These are phyloP conservation scores for Melanostigma gelatinosum DNA, from an alignment of 2,113 vertebrate species.

Conservation along the genomic window DNA sequence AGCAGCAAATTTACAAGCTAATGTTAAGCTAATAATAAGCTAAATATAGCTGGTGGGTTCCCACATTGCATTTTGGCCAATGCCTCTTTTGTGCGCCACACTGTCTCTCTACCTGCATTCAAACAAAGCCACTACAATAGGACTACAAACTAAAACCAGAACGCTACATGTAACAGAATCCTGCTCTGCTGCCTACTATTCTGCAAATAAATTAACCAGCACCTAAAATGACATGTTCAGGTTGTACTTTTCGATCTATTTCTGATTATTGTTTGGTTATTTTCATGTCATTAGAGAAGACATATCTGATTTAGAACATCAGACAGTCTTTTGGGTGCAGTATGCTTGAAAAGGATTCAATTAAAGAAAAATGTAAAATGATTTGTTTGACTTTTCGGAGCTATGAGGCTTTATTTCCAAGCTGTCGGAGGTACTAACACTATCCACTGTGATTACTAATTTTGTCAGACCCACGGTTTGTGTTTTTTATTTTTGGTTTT, in stretches of 20 bases:
- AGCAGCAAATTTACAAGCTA: too few species aligned
- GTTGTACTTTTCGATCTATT: neutral
- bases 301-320: neutral
- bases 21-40: too few species aligned
- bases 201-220: too few species aligned
- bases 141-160: too few species aligned
- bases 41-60: too few species aligned
- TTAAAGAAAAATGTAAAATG: neutral
- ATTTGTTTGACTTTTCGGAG: neutral
- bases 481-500: neutral
- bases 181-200: too few species aligned
- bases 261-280: neutral
- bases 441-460: neutral
- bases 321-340: too few species aligned
- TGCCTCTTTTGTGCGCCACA: too few species aligned
- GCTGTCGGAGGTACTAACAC: neutral
- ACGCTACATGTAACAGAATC: too few species aligned
- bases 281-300: neutral
- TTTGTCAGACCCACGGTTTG: neutral
- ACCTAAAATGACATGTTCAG: neutral
- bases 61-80: too few species aligned
- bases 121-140: too few species aligned
- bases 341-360: neutral
- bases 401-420: neutral
- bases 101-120: too few species aligned